Base-by-base conservation (phyloP, 2,113 vertebrate species). In the Calonectris borealis region DNA sequence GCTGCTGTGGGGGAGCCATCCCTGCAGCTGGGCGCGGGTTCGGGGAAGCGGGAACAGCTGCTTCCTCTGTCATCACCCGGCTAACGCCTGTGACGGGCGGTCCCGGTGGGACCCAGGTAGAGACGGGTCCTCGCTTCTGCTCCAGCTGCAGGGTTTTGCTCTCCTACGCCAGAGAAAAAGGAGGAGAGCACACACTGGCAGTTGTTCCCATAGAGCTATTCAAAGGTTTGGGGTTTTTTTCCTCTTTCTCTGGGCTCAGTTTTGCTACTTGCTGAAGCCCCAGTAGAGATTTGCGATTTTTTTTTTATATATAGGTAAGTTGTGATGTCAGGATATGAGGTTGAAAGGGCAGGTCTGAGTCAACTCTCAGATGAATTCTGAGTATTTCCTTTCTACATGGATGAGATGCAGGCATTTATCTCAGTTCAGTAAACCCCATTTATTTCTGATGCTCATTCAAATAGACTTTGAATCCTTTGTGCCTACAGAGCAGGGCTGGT, bases 341-440 rank as follows among this genome's bases (percentile, higher is more conserved):
- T 77, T 94, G 91, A 95, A 96, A 94, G 93, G 80, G 69, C 88
- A 94, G 73, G 66, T 87, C 86, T 87, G 93, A 96, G 86, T 94
- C 88, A 95, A 89, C 49, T 82, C 94, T 91, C 70, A 2, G 57
- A 60, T 95, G 93, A 94, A 92, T 95, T 94, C 77, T 72, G 88
- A 95, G 77, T 75, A 88, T 96, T 96, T 96, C 95, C 88, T 93
- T 96, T 96, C 86, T 55, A 57, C 1, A 2, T 84, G 92, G 95
- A 94, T 92, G 88, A 88, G 86, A 78, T 96, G 80, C 92, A 93
- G 76, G 91, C 75, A 90, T 94, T 81, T 86, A 81, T 93, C 81
- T 92, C 64, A 88, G 96, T 96, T 96, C 94, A 94, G 64, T 92
- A 96, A 94, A 88, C 90, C 68, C 60, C 81, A 78, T 77, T 93